These are phyloP conservation scores for Eilema griseolum DNA, from an alignment of 2,888 invertebrate genomes.

Conservation along the genomic window DNA sequence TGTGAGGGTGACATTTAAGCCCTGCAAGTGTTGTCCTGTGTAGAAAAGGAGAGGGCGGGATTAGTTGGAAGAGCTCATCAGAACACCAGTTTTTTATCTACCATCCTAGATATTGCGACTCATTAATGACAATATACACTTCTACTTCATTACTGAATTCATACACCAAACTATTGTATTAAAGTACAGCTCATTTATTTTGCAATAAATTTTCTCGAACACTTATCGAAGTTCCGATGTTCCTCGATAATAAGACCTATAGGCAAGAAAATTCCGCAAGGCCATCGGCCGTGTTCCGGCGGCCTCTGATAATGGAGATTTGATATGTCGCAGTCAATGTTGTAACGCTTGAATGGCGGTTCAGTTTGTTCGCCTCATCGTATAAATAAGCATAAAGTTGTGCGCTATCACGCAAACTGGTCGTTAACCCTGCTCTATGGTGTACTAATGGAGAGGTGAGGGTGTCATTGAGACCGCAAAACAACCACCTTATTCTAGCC, in stretches of 20 bases:
- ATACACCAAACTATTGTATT: not conserved
- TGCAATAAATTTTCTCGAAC: slow-evolving; percentile 14
- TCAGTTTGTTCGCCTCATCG: slow-evolving; percentile 75
- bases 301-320: slow-evolving; percentile 77
- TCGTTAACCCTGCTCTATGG: slow-evolving; percentile 81
- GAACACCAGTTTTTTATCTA: no score
- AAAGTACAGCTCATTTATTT: slow-evolving; percentile 7
- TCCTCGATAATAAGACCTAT: slow-evolving; percentile 13
- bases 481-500: slow-evolving; percentile 66
- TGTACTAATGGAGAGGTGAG: slow-evolving; percentile 78
- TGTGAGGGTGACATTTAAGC: no score
- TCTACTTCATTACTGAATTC: not conserved
- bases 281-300: slow-evolving; percentile 51
- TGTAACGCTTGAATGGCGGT: slow-evolving; percentile 75
- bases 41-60: no score
- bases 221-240: slow-evolving; percentile 19
- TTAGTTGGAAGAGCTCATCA: no score
- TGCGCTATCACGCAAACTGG: slow-evolving; percentile 79
- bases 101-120: not conserved
- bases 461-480: slow-evolving; percentile 78
- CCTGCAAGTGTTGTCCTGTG: no score
- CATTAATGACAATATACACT: not conserved
- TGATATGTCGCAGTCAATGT: slow-evolving; percentile 78
- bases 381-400: slow-evolving; percentile 84
- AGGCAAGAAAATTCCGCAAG: slow-evolving; percentile 35